Base-by-base conservation (phyloP, 2,888 invertebrate species). In the Cyaniris semiargus region DNA sequence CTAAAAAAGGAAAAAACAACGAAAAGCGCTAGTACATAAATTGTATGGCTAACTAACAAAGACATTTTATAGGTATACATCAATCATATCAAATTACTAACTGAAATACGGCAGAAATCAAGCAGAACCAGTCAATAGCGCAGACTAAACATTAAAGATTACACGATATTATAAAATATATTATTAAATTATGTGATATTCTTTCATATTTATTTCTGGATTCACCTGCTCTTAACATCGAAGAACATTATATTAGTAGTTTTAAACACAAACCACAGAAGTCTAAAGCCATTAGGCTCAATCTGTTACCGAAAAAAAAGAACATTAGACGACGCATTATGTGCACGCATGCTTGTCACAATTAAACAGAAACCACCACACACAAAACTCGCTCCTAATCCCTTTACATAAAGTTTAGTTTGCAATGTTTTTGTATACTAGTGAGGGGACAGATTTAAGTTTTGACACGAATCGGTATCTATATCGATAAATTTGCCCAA, bases 311-410 rank as follows among this genome's bases (percentile, higher is more conserved):
- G 72, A 80, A 80, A 81, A 81, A 27, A 79, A 81, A 83, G 82
- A 78, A 78, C 78, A 79, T 81, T 79, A 79, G 80, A 80, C 79
- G 76, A 77, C 78, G 79, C 80, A 80, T 80, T 81, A 79, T 76
- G 74, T 77, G 76, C 77, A 75, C 80, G 78, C 82, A 83, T 83
- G 80, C 81, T 79, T 81, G 81, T 82, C 83, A 81, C 80, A 80
- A 79, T 79, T 80, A 80, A 81, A 81, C 80, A 79, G 27, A 79
- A 78, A 77, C 70, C 75, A 78, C 77, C 76, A 75, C 27, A 27
- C 27, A 66, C 58, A 6, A 74, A 77, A 77, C 18, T 72, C 27
- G 23, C 8, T 31, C 60, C 72, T 77, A 60, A 58, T 1, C 10
- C 4, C 7, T 23, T 15, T 1, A 2, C 0, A 18, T 38, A 60